Base-by-base conservation (phyloP, 2,797 vertebrate genomes). In the Melanitta fusca region DNA sequence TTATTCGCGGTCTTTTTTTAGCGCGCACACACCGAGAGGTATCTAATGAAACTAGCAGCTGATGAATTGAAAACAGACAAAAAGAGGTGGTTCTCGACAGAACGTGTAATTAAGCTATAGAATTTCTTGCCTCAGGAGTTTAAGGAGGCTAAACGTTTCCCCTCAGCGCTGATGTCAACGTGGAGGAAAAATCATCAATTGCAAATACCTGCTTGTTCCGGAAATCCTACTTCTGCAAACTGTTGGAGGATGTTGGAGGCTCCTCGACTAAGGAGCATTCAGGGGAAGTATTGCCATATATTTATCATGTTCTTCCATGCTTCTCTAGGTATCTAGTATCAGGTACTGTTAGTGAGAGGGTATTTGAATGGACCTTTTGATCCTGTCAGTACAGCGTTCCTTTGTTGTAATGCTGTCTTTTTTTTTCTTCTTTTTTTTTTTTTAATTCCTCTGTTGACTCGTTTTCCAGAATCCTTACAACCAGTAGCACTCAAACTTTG, bases 21-120 rank as follows among this genome's bases (percentile, higher is more conserved):
- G 89, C 39, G 24, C 4, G 0, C 0, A 1, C 38, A 53, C 21
- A 25, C 56, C 84, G 38, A 56, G 53, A 91, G 60, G 64, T 89
- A 77, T 62, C 81, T 96, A 89, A 93, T 91, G 94, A 92, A 94
- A 93, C 81, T 43, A 92, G 88, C 94, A 94, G 85, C 82, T 95
- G 86, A 92, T 88, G 61, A 89, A 91, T 74, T 92, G 89, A 85
- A 94, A 95, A 91, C 88, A 85, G 93, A 81, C 87, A 92, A 95
- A 95, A 95, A 82, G 80, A 90, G 91, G 80, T 93, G 69, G 62
- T 84, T 91, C 77, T 91, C 8, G 0, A 54, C 34, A 56, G 58
- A 89, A 66, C 0, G 0, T 81, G 73, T 91, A 88, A 88, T 94
- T 95, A 93, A 91, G 94, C 88, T 95, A 85, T 86, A 94, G 85